Evolutionary conservation across 2,113 vertebrate genomes (phyloP).

Genomic region (Microcebus lehilahytsara): DNA sequence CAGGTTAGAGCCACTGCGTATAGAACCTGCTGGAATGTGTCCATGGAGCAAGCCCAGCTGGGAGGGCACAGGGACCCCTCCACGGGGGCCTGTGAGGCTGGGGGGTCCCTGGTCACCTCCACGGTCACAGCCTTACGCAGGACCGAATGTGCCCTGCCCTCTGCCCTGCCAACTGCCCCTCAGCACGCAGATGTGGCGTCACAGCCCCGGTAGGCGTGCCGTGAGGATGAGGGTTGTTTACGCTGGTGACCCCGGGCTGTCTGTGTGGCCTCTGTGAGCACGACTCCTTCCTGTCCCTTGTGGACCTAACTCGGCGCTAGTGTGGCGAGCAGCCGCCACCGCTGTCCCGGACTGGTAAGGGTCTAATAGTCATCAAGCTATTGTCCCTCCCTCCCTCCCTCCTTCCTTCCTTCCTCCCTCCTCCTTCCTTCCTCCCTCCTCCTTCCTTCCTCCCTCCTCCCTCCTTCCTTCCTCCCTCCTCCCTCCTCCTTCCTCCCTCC

Average conservation of each 20-base stretch:
- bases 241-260: neutral
- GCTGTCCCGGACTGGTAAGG: no score
- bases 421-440: no score
- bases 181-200: neutral
- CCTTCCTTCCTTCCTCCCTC: no score
- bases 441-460: accelerated
- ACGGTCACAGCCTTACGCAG: neutral
- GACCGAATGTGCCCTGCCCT: neutral
- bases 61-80: no score
- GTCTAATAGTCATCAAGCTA: no score
- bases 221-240: neutral
- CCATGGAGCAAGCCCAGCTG: neutral
- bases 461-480: no score
- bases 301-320: no score
- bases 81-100: neutral
- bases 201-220: neutral
- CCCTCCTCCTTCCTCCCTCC: no score
- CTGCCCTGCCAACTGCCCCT: neutral
- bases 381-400: no score
- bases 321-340: neutral
- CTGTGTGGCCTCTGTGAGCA: neutral
- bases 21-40: neutral
- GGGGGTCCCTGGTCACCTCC: neutral
- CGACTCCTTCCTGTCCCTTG: neutral
- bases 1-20: neutral